Percentiles rank a stretch among this genome's conserved stretches.
phyloP scores from a whole-genome alignment of 2,797 vertebrate species.

The Paratrypauchen microcephalus region DNA sequence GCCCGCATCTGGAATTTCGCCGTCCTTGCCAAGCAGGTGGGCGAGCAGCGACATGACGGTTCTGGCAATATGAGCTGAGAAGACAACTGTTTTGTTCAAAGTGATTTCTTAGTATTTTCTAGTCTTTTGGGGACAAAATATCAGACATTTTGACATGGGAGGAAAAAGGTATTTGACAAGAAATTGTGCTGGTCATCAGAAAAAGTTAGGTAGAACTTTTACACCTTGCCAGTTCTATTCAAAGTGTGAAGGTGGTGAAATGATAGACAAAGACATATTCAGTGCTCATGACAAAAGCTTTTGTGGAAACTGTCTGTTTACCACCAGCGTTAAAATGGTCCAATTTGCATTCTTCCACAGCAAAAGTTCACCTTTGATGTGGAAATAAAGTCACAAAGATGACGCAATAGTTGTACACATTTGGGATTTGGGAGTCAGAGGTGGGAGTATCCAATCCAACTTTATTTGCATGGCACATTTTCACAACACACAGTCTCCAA shows the following conservation, averaged over 20 bases:
- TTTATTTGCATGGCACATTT: too few relatives aligned
- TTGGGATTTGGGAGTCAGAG: too few relatives aligned
- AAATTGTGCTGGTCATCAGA: conserved; percentile 1
- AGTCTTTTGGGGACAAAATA: not conserved
- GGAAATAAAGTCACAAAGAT: not conserved
- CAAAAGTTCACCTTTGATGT: not conserved
- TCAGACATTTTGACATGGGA: conserved; percentile 10
- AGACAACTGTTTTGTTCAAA: conserved; percentile 41
- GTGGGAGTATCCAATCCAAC: too few relatives aligned
- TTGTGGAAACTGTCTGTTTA: conserved; percentile 17
- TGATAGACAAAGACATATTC: conserved; percentile 17
- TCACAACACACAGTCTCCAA: too few relatives aligned
- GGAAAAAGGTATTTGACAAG: conserved; percentile 19
- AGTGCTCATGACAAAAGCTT: conserved; percentile 9
- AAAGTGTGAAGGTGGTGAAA: conserved; percentile 23
- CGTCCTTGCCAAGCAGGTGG: conserved; percentile 60
- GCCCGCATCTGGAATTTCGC: conserved; percentile 82
- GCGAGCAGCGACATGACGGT: conserved; percentile 20
- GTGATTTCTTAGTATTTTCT: conserved; percentile 3
- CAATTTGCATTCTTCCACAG: conserved; percentile 9
- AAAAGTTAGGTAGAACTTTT: conserved; percentile 22
- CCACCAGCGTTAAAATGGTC: conserved; percentile 20
- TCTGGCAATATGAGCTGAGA: conserved; percentile 26
- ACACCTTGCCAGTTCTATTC: conserved; percentile 26
- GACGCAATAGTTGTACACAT: too few relatives aligned